Evolutionary conservation across 2,888 invertebrate species (phyloP), one percentile per base, ranked within the genome.

Genomic region (Dryobota labecula): DNA sequence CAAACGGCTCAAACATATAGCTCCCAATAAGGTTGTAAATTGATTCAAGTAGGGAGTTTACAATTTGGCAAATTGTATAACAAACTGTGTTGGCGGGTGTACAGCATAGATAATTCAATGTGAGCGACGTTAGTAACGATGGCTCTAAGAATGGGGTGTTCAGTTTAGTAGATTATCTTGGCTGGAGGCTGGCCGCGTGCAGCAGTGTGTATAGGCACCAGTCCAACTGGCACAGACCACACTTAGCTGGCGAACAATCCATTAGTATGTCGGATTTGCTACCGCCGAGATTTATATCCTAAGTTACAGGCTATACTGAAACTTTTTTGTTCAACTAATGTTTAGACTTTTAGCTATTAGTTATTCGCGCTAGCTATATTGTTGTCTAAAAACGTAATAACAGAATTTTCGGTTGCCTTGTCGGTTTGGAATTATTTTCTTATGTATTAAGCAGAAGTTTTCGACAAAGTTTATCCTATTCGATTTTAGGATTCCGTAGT

Each of bases 241-340:
- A 85, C 88, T 89, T 89, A 91, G 90, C 89, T 86, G 84, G 90
- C 90, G 88, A 90, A 93, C 92, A 91, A 93, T 94, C 93, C 93
- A 94, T 94, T 93, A 94, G 90, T 90, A 90, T 89, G 88, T 91
- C 88, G 90, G 92, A 92, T 92, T 92, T 91, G 85, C 86, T 88
- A 88, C 87, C 84, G 76, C 84, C 63, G 86, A 89, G 89, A 92
- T 92, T 92, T 92, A 91, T 90, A 83, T 83, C 76, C 84, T 81
- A 86, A 88, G 87, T 89, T 89, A 87, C 87, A 81, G 79, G 82
- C 84, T 80, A 70, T 70, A 69, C 72, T 63, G 77, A 86, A 86
- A 87, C 82, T 85, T 90, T 84, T 82, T 83, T 80, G 78, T 78
- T 65, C 61, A 60, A 69, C 43, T 72, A 76, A 76, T 83, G 78